These are phyloP conservation scores for Poecilia picta DNA, from an alignment of 2,797 vertebrate species.

Conservation along the genomic window DNA sequence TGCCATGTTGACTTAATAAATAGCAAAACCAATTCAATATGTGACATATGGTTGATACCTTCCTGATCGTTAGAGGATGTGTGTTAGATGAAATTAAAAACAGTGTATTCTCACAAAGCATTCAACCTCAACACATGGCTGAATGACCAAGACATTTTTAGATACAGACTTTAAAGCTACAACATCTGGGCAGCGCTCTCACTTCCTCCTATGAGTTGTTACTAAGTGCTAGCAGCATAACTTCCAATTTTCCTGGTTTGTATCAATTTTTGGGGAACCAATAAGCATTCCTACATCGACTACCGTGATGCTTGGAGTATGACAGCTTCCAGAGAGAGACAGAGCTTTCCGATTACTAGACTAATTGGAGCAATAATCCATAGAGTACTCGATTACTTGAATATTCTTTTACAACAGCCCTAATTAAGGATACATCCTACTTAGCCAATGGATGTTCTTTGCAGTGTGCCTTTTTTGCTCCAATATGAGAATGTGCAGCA, in stretches of 20 bases:
- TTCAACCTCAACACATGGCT: neutral
- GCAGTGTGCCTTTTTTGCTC: neutral
- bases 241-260: too few relatives aligned
- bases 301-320: too few relatives aligned
- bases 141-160: neutral
- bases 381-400: too few relatives aligned
- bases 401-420: too few relatives aligned
- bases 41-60: neutral
- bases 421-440: neutral
- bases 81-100: neutral
- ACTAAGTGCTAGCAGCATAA: too few relatives aligned
- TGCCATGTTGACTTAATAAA: neutral
- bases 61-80: neutral
- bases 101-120: neutral
- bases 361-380: too few relatives aligned
- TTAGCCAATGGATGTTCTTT: neutral
- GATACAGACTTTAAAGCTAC: neutral
- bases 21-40: neutral
- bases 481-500: neutral
- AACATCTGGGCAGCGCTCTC: neutral
- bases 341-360: too few relatives aligned
- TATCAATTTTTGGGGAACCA: too few relatives aligned
- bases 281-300: too few relatives aligned
- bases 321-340: too few relatives aligned
- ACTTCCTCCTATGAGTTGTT: too few relatives aligned